A percentile compares a stretch with the other conserved stretches of the same genome.
Evolutionary conservation across 2,113 vertebrate species (phyloP).

Genomic region (Dipodomys spectabilis): DNA sequence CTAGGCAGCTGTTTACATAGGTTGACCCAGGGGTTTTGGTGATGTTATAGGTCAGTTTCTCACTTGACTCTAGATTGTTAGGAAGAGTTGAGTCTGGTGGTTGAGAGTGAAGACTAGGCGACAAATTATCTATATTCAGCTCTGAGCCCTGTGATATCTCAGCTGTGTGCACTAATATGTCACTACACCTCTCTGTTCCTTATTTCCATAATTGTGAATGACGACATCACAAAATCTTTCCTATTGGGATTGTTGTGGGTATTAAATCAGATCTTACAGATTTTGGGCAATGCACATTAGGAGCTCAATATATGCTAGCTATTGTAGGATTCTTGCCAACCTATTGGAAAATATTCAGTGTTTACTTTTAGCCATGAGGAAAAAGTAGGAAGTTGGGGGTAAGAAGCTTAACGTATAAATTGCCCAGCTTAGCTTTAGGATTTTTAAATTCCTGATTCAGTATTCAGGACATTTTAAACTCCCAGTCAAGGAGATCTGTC

Average conservation of each 20-base stretch:
- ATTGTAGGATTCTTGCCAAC: background rate
- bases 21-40: background rate
- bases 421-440: background rate
- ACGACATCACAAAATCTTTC: background rate
- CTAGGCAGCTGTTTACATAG: background rate
- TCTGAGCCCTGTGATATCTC: background rate
- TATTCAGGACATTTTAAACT: background rate
- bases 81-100: background rate
- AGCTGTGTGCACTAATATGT: background rate
- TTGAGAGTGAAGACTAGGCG: background rate
- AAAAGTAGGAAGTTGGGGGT: background rate
- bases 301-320: background rate
- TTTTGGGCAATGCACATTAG: background rate
- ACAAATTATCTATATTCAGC: background rate
- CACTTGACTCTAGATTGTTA: background rate
- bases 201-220: background rate
- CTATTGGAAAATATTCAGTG: background rate
- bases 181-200: background rate
- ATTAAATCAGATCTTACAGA: background rate
- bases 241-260: background rate
- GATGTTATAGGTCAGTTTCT: background rate
- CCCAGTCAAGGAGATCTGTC: background rate
- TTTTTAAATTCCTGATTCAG: too few species aligned
- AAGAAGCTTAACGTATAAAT: background rate
- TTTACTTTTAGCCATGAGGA: constrained; percentile 4